phyloP scores from a whole-genome alignment of 2,113 vertebrate genomes.

The Corvus hawaiiensis region DNA sequence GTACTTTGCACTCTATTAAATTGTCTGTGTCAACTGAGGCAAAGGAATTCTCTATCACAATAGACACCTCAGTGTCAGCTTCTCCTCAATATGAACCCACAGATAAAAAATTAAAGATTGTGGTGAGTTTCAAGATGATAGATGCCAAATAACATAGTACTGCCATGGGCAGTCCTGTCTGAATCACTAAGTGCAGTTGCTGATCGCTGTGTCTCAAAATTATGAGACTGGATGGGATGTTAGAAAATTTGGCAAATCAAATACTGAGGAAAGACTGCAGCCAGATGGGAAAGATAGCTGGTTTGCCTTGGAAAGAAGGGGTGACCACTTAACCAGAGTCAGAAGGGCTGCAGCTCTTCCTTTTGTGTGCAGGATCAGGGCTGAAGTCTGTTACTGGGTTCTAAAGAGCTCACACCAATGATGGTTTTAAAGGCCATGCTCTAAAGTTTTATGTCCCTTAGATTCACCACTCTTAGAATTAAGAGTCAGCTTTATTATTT shows the following conservation, averaged over 20 bases:
- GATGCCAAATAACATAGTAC: neutral
- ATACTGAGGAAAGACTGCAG: neutral
- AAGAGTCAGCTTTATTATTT: conserved; percentile 45
- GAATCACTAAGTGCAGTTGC: neutral
- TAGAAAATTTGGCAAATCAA: neutral
- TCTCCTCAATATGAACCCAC: neutral
- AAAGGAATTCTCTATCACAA: neutral
- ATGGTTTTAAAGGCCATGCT: neutral
- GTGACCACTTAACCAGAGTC: neutral
- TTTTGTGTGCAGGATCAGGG: neutral
- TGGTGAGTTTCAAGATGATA: neutral
- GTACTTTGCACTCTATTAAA: neutral
- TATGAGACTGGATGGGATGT: neutral
- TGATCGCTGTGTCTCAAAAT: neutral
- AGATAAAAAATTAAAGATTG: neutral
- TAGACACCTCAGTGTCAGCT: neutral
- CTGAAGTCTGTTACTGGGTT: neutral
- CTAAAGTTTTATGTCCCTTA: neutral
- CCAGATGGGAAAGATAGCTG: neutral
- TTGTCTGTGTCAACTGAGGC: neutral
- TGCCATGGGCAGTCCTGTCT: neutral
- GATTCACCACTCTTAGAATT: neutral
- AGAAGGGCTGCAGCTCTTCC: neutral
- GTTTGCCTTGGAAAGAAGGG: neutral
- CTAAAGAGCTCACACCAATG: neutral